Evolutionary conservation across 2,113 vertebrate species (phyloP).

Genomic region (Clupea harengus): DNA sequence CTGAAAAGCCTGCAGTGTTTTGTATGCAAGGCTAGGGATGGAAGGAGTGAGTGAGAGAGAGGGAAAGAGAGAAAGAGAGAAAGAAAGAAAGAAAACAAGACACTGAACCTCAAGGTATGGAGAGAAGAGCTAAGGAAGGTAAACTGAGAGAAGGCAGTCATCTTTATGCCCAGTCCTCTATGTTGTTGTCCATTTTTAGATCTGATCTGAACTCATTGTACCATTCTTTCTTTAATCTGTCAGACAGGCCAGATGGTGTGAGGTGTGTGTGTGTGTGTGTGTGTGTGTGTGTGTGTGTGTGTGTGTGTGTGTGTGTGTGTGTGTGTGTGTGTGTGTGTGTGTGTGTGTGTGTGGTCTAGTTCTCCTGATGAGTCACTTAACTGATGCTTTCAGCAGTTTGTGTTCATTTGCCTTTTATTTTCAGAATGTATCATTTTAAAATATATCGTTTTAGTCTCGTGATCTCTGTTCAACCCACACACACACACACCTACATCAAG

Average conservation of each 20-base stretch:
- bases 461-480: too few species aligned
- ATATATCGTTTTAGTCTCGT: neutral
- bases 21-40: neutral
- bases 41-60: slow-evolving; percentile 5
- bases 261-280: neutral
- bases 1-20: slow-evolving; percentile 8
- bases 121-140: neutral
- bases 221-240: neutral
- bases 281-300: neutral
- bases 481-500: too few species aligned
- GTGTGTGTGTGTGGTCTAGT: neutral
- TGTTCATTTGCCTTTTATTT: neutral
- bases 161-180: neutral
- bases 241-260: neutral
- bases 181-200: neutral
- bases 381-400: neutral
- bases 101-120: too few species aligned
- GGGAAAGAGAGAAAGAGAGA: neutral
- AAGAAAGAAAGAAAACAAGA: neutral
- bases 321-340: neutral
- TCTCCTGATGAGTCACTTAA: neutral
- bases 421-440: neutral
- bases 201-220: neutral
- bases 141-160: neutral
- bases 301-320: neutral